Evolutionary conservation across 2,797 vertebrate genomes (phyloP).

Genomic region (Enteromius anoplus): DNA sequence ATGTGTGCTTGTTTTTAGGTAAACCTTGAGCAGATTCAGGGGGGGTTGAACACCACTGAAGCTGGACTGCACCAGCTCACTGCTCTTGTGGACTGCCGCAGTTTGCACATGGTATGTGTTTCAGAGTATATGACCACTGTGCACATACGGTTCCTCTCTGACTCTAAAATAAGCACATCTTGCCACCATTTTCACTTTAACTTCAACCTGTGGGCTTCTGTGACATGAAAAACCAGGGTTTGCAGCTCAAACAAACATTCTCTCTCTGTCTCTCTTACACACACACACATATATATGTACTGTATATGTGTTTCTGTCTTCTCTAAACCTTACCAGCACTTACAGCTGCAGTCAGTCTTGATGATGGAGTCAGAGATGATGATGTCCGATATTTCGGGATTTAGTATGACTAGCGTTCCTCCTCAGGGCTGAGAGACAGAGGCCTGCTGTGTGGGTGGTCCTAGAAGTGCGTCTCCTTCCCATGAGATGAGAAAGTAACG

Average conservation of each 20-base stretch:
- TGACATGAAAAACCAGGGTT: no score
- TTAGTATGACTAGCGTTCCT: neutral
- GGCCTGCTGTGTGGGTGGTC: constrained; percentile 38
- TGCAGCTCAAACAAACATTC: no score
- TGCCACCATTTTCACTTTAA: neutral
- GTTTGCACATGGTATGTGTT: constrained; percentile 91
- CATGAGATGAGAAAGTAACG: neutral
- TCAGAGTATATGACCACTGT: neutral
- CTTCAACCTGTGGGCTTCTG: neutral
- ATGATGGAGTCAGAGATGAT: neutral
- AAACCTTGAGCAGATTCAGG: constrained; percentile 87
- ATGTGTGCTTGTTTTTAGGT: constrained; percentile 70
- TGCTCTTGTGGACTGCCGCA: constrained; percentile 95
- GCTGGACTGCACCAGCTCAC: constrained; percentile 95
- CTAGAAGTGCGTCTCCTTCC: constrained; percentile 13
- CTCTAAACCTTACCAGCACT: constrained; percentile 9
- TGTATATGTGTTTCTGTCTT: neutral
- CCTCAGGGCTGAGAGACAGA: constrained; percentile 3
- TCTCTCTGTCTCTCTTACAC: no score
- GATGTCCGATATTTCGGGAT: constrained; percentile 1
- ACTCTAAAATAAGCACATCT: neutral
- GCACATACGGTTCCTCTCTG: neutral
- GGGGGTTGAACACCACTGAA: constrained; percentile 90
- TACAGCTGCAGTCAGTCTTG: neutral
- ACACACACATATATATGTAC: neutral